Evolutionary conservation across 2,797 vertebrate species (phyloP).

Genomic region (Danio choprae): DNA sequence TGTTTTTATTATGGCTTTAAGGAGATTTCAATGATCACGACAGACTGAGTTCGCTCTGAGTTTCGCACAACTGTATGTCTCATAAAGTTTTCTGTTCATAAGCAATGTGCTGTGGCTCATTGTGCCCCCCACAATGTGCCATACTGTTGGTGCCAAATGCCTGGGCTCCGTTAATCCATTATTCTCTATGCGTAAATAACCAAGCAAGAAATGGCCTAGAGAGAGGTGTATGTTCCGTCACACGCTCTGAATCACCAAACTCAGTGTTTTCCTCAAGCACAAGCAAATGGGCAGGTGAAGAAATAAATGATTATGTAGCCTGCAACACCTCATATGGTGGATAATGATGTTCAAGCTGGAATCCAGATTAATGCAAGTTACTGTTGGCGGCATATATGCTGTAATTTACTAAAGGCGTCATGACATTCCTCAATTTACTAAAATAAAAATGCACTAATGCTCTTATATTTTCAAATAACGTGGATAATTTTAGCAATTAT

Average conservation of each 20-base stretch:
- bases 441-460: too few species aligned
- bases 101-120: constrained; percentile 28
- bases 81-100: constrained; percentile 16
- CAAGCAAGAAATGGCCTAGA: constrained; percentile 27
- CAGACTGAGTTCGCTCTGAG: constrained; percentile 20
- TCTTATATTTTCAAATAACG: too few species aligned
- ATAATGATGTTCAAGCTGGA: background rate
- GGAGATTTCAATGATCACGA: constrained; percentile 23
- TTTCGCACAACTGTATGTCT: constrained; percentile 8
- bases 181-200: constrained; percentile 27
- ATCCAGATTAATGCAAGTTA: too few species aligned
- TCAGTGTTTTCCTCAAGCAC: constrained; percentile 3
- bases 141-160: constrained; percentile 42
- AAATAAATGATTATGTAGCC: background rate
- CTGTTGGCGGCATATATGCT: too few species aligned
- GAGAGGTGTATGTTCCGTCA: constrained; percentile 18
- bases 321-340: background rate
- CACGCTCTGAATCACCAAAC: constrained; percentile 26
- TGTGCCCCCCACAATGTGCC: constrained; percentile 24
- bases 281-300: constrained; percentile 31
- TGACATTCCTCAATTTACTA: too few species aligned
- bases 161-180: constrained; percentile 25
- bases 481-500: too few species aligned
- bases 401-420: too few species aligned
- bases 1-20: constrained; percentile 39